Base-by-base conservation (phyloP, 2,888 invertebrate genomes). In the Phyllotreta cruciferae region DNA sequence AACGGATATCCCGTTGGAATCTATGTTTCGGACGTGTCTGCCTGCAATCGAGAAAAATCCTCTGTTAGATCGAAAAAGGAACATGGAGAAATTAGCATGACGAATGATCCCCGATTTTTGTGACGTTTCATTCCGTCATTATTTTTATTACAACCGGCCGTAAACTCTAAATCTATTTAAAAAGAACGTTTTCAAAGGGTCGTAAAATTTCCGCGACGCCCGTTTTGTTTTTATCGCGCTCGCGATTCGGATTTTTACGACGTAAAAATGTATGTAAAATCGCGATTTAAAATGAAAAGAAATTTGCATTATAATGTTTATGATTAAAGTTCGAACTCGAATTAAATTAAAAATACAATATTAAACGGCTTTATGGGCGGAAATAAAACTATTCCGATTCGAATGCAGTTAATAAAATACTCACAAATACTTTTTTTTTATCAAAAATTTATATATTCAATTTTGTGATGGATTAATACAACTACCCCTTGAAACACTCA, bases 1-100 rank as follows among this genome's bases (percentile, higher is more conserved):
- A 62, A 79, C 77, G 68, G 81, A 78, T 74, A 82, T 79, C 65
- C 80, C 80, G 73, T 81, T 81, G 62, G 80, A 76, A 70, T 81
- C 82, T 64, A 78, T 76, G 73, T 81, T 81, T 65, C 81, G 75
- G 56, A 76, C 77, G 72, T 79, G 78, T 67, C 81, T 76, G 50
- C 80, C 82, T 82, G 79, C 14, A 81, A 80, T 57, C 47, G n/a
- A 55, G 54, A 61, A 60, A 57, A 64, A 61, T 61, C 24, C 24
- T n/a, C n/a, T 54, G 61, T 61, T 56, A 64, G 61, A n/a, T 61
- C 42, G 37, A 60, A 60, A 37, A 11, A 35, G 35, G n/a, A 35
- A 49, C 10, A 14, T 34, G n/a, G 8, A 24, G 24, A 24, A 24
- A 24, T 24, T 24, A 24, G 24, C 24, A 24, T 24, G 24, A 24